Base-by-base conservation (phyloP, 2,797 vertebrate species). In the Dendrocincla tyrannina region DNA sequence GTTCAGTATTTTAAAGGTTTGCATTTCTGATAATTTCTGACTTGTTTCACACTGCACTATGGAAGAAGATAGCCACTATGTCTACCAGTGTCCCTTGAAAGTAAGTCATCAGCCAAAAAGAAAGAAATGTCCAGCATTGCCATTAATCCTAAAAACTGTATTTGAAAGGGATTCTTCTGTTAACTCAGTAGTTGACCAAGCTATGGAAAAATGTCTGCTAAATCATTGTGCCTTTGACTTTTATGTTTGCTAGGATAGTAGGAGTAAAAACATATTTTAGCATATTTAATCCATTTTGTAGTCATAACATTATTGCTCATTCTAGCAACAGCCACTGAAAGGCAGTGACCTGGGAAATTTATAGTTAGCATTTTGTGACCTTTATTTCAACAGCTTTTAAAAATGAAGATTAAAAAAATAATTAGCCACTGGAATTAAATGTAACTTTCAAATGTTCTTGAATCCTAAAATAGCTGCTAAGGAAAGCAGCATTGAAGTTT, bases 381-480 rank as follows among this genome's bases (percentile, higher is more conserved):
- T 94, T 93, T 94, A 81, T 78, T 77, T 92, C 73, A 93, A 81
- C 50, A 83, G 47, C 23, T 41, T 88, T 93, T 89, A 56, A 24
- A 90, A 89, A 81, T 56, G 6, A 89, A 84, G 85, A 88, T 75
- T 84, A 91, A 91, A 93, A 84, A 89, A 93, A 81, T 85, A 95
- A 95, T 89, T 94, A 95, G 82, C 62, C 55, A 76, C 13, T 78
- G 49, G 50, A 93, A 84, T 91, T 76, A 92, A 93, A 92, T 63
- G n/a, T 83, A 91, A 88, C 85, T 94, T 96, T 75, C 58, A 92
- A 56, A 88, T 81, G 79, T 92, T 94, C 75, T 83, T 93, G 76
- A 88, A 91, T 72, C 58, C 66, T 79, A 85, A 94, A 95, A 95
- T 63, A 95, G 78, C 59, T 88, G 39, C 82, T 88, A 84, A 93